phyloP scores from a whole-genome alignment of 2,888 invertebrate species.

The Tetranychus piercei region DNA sequence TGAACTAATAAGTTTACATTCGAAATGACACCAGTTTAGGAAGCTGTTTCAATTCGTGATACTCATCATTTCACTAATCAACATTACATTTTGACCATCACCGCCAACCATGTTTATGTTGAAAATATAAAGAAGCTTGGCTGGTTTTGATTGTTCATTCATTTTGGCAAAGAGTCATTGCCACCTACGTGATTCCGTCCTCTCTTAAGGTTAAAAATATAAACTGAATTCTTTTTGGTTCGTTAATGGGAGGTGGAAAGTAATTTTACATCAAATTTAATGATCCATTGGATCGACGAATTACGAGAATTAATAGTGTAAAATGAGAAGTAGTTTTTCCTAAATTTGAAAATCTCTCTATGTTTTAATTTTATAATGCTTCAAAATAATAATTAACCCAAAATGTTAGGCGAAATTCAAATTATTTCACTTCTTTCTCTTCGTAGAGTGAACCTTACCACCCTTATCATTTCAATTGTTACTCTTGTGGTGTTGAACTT shows the following conservation, averaged over 20 bases:
- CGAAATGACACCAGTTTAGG: neutral
- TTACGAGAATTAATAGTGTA: neutral
- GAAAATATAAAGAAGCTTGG: neutral
- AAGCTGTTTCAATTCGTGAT: neutral
- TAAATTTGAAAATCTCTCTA: too few species aligned
- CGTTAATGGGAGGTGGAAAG: neutral
- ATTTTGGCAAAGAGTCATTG: neutral
- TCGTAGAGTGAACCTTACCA: slow-evolving; percentile 85
- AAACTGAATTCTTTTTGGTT: neutral
- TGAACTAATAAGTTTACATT: neutral
- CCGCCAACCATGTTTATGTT: slow-evolving; percentile 7
- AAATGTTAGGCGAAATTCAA: too few species aligned
- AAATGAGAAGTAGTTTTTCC: neutral
- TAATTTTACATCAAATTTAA: neutral
- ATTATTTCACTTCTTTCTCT: neutral
- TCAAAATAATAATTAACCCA: too few species aligned
- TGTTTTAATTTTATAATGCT: too few species aligned
- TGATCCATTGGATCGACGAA: neutral
- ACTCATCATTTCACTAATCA: neutral
- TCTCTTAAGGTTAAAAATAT: neutral
- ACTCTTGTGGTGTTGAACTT: slow-evolving; percentile 54
- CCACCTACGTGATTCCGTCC: neutral
- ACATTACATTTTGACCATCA: neutral
- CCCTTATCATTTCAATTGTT: slow-evolving; percentile 96
- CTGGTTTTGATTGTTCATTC: neutral